Evolutionary conservation across 2,113 vertebrate genomes (phyloP).

Genomic region (Indicator maculatus): DNA sequence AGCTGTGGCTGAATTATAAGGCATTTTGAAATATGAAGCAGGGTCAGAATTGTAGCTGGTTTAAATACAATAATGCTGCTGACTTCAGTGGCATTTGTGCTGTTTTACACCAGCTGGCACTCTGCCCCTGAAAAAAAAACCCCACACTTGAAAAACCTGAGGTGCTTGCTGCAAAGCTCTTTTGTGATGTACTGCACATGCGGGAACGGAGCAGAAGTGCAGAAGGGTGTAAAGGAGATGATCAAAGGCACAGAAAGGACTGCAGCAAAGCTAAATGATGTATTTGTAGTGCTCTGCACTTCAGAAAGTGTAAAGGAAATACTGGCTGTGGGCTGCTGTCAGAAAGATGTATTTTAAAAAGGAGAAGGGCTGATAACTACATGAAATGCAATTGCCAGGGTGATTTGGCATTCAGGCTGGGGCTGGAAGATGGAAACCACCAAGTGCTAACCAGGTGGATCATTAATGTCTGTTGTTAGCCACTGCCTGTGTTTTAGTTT

Average conservation of each 20-base stretch:
- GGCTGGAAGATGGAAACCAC: neutral
- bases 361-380: constrained; percentile 8
- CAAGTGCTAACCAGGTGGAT: neutral
- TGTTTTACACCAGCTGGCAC: neutral
- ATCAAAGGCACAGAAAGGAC: constrained; percentile 41
- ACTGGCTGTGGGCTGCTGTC: constrained; percentile 11
- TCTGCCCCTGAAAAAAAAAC: neutral
- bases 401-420: neutral
- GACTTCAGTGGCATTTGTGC: neutral
- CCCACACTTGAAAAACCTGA: neutral
- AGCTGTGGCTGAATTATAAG: neutral
- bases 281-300: constrained; percentile 44
- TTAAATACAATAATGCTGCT: neutral
- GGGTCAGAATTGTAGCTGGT: neutral
- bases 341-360: constrained; percentile 38
- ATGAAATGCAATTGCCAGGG: neutral
- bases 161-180: neutral
- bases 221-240: constrained; percentile 28
- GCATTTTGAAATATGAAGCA: neutral
- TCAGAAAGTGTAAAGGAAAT: constrained; percentile 20
- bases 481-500: neutral
- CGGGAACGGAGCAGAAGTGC: neutral
- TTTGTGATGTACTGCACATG: neutral
- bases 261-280: constrained; percentile 46
- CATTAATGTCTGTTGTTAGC: neutral